A percentile compares a stretch with the other conserved stretches of the same genome.
Conservation (phyloP, 2,113 vertebrate genomes). For the Carlito syrichta region DNA sequence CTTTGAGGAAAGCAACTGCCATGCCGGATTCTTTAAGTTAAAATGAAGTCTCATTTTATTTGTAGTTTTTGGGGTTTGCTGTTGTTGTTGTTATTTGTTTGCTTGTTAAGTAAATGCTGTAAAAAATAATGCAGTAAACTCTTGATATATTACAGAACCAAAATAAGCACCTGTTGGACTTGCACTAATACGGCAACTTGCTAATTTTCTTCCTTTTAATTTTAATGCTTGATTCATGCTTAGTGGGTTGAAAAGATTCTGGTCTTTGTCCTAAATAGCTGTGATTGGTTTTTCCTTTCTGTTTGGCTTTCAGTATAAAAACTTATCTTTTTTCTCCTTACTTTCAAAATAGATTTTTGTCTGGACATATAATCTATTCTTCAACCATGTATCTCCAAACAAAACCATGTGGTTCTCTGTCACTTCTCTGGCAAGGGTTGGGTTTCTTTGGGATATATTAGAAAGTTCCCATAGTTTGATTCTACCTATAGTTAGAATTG, state of each 20-base stretch:
- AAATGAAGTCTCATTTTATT: not conserved
- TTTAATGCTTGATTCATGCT: not conserved
- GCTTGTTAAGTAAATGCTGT: too few species aligned
- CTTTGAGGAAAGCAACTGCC: constrained; percentile 35
- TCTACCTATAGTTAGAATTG: not conserved
- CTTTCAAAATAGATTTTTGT: constrained; percentile 26
- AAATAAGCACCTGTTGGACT: not conserved
- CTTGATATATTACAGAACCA: too few species aligned
- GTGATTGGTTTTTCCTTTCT: not conserved
- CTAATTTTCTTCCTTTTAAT: not conserved
- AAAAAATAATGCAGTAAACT: too few species aligned
- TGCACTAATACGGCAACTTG: not conserved
- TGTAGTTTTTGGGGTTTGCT: not conserved
- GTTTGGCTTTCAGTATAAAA: not conserved
- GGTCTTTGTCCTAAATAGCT: not conserved
- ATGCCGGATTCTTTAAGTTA: constrained; percentile 6
- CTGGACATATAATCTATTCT: not conserved
- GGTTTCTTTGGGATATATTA: not conserved
- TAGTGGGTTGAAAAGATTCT: constrained; percentile 19
- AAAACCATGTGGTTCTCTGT: constrained; percentile 30
- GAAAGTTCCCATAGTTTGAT: not conserved
- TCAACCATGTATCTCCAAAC: not conserved
- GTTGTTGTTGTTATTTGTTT: not conserved
- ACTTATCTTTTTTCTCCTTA: not conserved
- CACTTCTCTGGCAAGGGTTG: constrained; percentile 19